These are phyloP conservation scores for Diaphora mendica DNA, from an alignment of 2,888 invertebrate species.

Conservation along the genomic window DNA sequence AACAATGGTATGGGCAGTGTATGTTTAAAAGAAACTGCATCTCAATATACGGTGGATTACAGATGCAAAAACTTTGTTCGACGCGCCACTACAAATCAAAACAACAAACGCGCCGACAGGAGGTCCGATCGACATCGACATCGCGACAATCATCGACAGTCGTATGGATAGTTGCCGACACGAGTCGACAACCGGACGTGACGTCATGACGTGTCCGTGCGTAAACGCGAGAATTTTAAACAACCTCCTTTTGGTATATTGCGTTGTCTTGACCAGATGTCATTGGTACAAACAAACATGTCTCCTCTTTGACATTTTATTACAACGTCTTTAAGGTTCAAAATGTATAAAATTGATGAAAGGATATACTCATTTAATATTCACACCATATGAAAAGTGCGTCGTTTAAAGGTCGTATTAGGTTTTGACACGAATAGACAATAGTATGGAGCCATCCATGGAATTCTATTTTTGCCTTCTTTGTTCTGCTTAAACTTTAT, in stretches of 20 bases:
- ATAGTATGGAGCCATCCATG: conserved; percentile 55
- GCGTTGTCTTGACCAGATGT: conserved; percentile 77
- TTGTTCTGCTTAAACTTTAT: conserved; percentile 44
- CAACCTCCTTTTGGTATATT: conserved; percentile 80
- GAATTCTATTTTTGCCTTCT: conserved; percentile 59
- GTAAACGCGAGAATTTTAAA: conserved; percentile 85
- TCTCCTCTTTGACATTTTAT: conserved; percentile 62
- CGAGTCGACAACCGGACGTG: conserved; percentile 77
- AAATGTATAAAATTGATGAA: conserved; percentile 49
- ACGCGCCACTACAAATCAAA: conserved; percentile 79
- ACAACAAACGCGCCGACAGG: conserved; percentile 82
- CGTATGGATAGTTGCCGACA: conserved; percentile 64
- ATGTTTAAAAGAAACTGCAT: neutral
- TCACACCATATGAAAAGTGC: conserved; percentile 75
- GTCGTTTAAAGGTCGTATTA: conserved; percentile 77
- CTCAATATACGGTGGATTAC: conserved; percentile 54
- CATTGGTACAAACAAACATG: conserved; percentile 70
- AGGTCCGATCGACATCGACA: conserved; percentile 78
- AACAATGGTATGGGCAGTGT: neutral
- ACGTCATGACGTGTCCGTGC: conserved; percentile 75
- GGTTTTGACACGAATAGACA: conserved; percentile 70
- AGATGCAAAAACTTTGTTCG: conserved; percentile 70
- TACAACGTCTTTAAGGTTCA: conserved; percentile 60
- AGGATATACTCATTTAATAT: conserved; percentile 69
- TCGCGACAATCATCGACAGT: conserved; percentile 70